These are phyloP conservation scores for Gymnoscopelus microlampas DNA, from an alignment of 2,797 vertebrate genomes.

Conservation along the genomic window DNA sequence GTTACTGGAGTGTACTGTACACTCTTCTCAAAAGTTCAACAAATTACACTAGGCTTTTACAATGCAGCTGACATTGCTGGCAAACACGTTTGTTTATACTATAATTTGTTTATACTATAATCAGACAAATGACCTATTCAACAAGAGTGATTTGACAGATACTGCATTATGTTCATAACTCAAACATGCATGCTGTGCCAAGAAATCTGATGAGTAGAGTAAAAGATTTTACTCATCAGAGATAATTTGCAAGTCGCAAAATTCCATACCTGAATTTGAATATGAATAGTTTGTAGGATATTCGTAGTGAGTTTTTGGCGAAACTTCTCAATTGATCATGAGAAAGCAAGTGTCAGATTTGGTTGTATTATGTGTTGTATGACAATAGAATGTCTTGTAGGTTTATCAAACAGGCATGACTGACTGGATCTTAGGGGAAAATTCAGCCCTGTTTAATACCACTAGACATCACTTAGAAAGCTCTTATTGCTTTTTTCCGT, in stretches of 20 bases:
- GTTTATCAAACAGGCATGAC: neutral
- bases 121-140: conserved; percentile 5
- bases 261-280: neutral
- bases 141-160: conserved; percentile 18
- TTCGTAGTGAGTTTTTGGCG: too few species aligned
- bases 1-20: too few species aligned
- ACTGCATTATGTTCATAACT: neutral
- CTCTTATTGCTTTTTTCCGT: neutral
- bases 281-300: too few species aligned
- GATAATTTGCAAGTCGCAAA: neutral
- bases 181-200: neutral
- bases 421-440: too few species aligned
- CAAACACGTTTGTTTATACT: conserved; percentile 5
- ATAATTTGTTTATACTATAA: conserved; percentile 2
- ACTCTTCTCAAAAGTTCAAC: conserved; percentile 21
- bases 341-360: neutral
- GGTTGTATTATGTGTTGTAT: neutral
- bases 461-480: neutral
- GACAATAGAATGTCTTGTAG: neutral
- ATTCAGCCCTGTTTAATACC: neutral
- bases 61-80: conserved; percentile 5
- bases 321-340: neutral
- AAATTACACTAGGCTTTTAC: conserved; percentile 31
- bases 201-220: neutral
- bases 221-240: too few species aligned